Evolutionary conservation across 1,140 invertebrate species (phyloP).

Genomic region (Anoplophora glabripennis): DNA sequence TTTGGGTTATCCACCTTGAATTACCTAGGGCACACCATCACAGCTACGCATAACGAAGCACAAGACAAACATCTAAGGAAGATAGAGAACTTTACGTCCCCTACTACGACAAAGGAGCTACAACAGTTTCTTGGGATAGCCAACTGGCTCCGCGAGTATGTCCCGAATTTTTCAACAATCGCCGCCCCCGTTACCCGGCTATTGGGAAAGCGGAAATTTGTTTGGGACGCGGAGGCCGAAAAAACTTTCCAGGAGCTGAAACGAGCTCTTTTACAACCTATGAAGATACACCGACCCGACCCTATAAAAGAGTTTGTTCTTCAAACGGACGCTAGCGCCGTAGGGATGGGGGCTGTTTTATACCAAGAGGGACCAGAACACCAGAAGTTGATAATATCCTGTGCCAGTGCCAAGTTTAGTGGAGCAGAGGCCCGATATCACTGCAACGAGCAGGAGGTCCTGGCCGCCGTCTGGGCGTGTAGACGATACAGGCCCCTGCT

Average conservation of each 20-base stretch:
- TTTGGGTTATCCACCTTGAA: neutral
- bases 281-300: conserved; percentile 27
- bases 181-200: too few species aligned
- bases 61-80: conserved; percentile 9
- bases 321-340: conserved; percentile 40
- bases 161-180: too few species aligned
- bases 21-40: too few species aligned
- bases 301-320: conserved; percentile 37
- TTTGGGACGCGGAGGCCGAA: conserved; percentile 4
- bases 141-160: too few species aligned
- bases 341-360: conserved; percentile 33
- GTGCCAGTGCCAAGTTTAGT: too few species aligned
- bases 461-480: too few species aligned
- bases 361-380: conserved; percentile 29
- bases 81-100: neutral
- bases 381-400: conserved; percentile 3
- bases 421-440: too few species aligned
- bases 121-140: conserved; percentile 25
- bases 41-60: too few species aligned
- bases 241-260: conserved; percentile 34
- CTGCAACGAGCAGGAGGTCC: too few species aligned
- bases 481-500: too few species aligned
- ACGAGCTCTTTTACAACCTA: conserved; percentile 27
- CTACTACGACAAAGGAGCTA: conserved; percentile 17
- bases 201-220: conserved; percentile 24